Conservation (phyloP, 2,888 invertebrate species). For the Unio pictorum region DNA sequence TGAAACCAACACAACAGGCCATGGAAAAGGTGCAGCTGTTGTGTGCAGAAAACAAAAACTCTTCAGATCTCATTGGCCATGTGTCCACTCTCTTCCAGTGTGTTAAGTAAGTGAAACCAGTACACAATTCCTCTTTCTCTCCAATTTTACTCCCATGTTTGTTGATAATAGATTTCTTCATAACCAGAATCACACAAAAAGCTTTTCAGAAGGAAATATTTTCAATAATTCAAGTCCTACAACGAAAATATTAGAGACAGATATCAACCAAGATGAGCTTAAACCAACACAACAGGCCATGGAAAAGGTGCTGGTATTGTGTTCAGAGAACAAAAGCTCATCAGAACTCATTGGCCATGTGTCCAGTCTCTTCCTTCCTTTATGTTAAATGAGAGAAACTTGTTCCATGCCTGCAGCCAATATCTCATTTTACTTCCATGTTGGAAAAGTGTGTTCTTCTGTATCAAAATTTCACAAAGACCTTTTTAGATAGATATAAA, state of each 20-base stretch:
- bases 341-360: constrained; percentile 94
- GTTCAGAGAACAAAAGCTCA: constrained; percentile 91
- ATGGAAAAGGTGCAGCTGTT: constrained; percentile 94
- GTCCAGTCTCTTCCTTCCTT: constrained; percentile 81
- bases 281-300: constrained; percentile 92
- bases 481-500: neutral
- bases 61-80: constrained; percentile 94
- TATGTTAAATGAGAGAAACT: constrained; percentile 62
- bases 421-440: neutral
- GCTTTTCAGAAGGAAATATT: no score
- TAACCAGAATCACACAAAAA: neutral
- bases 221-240: no score
- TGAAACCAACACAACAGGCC: constrained; percentile 91
- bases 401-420: no score
- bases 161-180: neutral
- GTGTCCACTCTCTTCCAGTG: constrained; percentile 84
- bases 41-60: constrained; percentile 91
- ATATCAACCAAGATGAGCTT: constrained; percentile 88
- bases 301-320: constrained; percentile 93
- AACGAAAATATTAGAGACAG: no score
- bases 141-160: neutral
- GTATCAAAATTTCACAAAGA: neutral
- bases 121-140: no score
- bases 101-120: constrained; percentile 57
- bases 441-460: neutral